Percentiles rank a stretch among this genome's conserved stretches.
Evolutionary conservation across 1,140 invertebrate genomes (phyloP).

Genomic region (Lordiphosa stackelbergi): DNA sequence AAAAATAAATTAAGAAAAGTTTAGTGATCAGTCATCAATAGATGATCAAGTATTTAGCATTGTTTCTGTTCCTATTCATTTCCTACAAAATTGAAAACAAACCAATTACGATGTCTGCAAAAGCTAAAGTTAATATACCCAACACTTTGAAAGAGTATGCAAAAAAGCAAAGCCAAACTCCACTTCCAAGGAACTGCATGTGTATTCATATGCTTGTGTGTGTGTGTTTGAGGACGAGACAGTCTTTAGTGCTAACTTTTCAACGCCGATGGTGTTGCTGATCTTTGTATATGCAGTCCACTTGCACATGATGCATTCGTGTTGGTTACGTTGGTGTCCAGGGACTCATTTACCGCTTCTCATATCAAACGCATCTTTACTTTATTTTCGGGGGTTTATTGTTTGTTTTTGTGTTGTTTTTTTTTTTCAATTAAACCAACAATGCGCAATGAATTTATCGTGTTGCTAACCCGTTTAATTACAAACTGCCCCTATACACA

Average conservation of each 20-base stretch:
- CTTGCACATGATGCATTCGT: constrained; percentile 53
- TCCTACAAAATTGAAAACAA: no score
- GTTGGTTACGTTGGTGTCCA: constrained; percentile 2
- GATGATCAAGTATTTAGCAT: no score
- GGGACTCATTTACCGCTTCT: constrained; percentile 56
- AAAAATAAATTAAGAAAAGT: no score
- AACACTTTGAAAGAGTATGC: constrained; percentile 8
- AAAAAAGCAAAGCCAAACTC: constrained; percentile 4
- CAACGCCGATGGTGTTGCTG: constrained; percentile 72
- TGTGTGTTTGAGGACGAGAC: constrained; percentile 4
- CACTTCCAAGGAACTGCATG: constrained; percentile 58
- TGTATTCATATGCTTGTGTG: constrained; percentile 8
- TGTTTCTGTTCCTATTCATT: no score
- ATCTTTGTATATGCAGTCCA: constrained; percentile 33
- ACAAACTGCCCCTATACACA: constrained; percentile 39
- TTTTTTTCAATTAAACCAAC: constrained; percentile 66
- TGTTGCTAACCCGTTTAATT: constrained; percentile 40
- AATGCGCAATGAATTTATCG: constrained; percentile 30
- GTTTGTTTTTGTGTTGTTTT: constrained; percentile 42
- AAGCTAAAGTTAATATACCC: neutral
- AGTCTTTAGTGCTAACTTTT: constrained; percentile 39
- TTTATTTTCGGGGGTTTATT: constrained; percentile 26
- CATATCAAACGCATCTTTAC: constrained; percentile 37
- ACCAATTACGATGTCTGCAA: no score
- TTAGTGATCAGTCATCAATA: no score